Base-by-base conservation (phyloP, 2,888 invertebrate genomes). In the Argyra leucocephala region DNA sequence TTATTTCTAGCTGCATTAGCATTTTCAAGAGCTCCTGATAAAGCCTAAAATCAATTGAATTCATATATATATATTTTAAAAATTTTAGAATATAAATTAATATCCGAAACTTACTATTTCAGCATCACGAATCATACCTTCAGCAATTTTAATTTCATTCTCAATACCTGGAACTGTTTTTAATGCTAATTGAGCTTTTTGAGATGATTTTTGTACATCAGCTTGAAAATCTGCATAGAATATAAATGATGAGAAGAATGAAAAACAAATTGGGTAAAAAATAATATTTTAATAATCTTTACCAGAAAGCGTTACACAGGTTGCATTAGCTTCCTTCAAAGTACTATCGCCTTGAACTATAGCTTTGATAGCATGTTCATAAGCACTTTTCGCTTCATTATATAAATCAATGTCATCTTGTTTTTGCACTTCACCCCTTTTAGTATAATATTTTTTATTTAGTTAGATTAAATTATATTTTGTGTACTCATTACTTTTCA, bases 331-430 rank as follows among this genome's bases (percentile, higher is more conserved):
- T 74, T 91, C 90, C 69, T 85, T 83, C 9, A 93, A 81, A 0
- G 90, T 92, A 70, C 86, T 85, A 73, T 96, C 92, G 3, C 95
- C 95, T 64, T 89, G 84, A 66, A 88, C 84, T 0, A 96, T 91
- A 2, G 96, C 96, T 64, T 89, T 86, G 66, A 86, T 86, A 0
- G 96, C 96, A 73, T 86, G 87, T 5, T 84, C 87, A 64, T 88
- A 85, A 0, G 89, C 86, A 23, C 85, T 85, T 73, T 92, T 90
- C 9, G 93, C 86, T 68, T 90, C 89, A 0, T 88, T 87, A 65
- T 95, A 77, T 12, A 95, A 82, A 69, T 90, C 89, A 72, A 91
- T 90, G 2, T 93, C 85, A 65, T 87, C 85, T 73, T 88, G 86
- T 75, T 95, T 93, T 71, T 91, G 88, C 63, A 82, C 81, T 60